phyloP scores from a whole-genome alignment of 1,140 invertebrate genomes.

The Penaeus japonicus region DNA sequence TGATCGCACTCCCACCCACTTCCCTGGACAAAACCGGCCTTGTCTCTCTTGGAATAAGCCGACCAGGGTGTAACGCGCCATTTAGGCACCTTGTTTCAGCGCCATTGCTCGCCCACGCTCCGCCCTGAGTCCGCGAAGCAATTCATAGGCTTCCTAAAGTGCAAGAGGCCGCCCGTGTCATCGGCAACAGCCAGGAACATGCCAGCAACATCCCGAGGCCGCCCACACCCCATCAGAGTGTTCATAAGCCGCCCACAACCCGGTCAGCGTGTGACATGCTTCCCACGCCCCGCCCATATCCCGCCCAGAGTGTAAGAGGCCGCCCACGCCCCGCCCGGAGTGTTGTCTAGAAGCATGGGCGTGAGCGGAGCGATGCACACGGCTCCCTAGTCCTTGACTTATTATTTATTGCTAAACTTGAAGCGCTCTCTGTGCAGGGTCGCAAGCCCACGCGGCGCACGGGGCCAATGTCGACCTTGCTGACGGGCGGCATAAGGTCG shows the following conservation, averaged over 20 bases:
- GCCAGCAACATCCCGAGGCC: neutral
- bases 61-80: no score
- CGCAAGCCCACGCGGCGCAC: constrained; percentile 4
- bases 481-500: constrained; percentile 24
- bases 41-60: no score
- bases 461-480: neutral
- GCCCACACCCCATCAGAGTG: neutral
- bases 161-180: no score
- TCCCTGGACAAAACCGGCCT: no score
- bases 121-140: no score
- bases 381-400: constrained; percentile 43
- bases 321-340: constrained; percentile 34
- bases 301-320: neutral
- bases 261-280: neutral
- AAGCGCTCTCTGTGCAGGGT: neutral
- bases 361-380: constrained; percentile 12
- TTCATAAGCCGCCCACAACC: neutral
- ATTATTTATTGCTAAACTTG: constrained; percentile 50
- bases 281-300: neutral
- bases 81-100: no score
- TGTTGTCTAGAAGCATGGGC: constrained; percentile 42
- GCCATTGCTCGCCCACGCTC: no score
- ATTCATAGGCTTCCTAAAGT: no score
- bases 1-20: no score
- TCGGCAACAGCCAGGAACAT: no score